Base-by-base conservation (phyloP, 2,113 vertebrate species). In the Laticauda laticaudata region DNA sequence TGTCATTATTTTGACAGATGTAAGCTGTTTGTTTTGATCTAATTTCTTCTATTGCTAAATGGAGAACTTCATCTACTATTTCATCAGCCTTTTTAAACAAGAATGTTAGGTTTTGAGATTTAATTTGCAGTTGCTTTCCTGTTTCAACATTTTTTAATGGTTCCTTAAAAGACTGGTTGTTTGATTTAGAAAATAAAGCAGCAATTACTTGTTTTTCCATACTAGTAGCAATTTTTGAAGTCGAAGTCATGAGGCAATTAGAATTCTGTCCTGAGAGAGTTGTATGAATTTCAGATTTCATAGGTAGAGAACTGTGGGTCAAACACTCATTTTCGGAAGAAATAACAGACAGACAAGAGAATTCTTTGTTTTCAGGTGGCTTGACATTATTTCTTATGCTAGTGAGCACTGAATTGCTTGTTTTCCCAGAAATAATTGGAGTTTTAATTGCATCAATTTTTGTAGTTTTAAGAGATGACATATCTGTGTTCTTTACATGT, bases 41-140 rank as follows among this genome's bases (percentile, higher is more conserved):
- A 89, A 97, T 92, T 94, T 97, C 97, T 96, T 97, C 95, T 92
- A 93, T 85, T 86, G 96, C 97, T 92, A 97, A 97, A 92, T 91
- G 92, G 61, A 98, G 97, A 95, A 96, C 95, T 0, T 93, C 96
- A 64, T 92, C 64, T 93, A 96, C 95, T 69, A 98, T 94, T 85
- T 95, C 96, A 89, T 96, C 96, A 92, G 97, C 97, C 93, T 97
- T 97, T 94, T 94, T 93, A 90, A 95, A 69, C 61, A 97, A 94
- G 93, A 57, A 51, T 93, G 94, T 53, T 92, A 92, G 48, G 69
- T 96, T 94, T 91, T 81, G 93, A 93, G 91, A 93, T 92, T 94
- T 34, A 94, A 92, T n/a, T 81, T 0, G 0, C 81, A 95, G 91
- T 87, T 93, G 94, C 54, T 45, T 94, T 61, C 94, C 88, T 8